Conservation (phyloP, 2,888 invertebrate species). For the Chelonus formosanus region DNA sequence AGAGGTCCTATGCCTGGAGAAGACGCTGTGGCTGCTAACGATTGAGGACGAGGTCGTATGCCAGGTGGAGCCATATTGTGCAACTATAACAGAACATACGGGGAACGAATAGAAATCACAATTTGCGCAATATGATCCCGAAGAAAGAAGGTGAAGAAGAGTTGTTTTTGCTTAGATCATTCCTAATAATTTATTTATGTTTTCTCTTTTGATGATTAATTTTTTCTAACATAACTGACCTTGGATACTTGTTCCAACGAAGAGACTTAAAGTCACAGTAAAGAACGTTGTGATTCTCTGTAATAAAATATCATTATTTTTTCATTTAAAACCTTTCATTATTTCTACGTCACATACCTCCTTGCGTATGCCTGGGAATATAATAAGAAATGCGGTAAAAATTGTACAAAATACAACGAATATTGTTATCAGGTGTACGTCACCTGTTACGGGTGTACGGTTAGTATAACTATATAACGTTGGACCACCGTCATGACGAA, state of each 20-base stretch:
- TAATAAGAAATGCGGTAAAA: conserved; percentile 92
- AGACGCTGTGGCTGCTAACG: conserved; percentile 88
- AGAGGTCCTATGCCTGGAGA: conserved; percentile 85
- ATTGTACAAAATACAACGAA: conserved; percentile 89
- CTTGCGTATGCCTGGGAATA: conserved; percentile 95
- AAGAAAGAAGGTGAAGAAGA: conserved; percentile 20
- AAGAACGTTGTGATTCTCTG: conserved; percentile 93
- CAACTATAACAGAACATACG: conserved; percentile 69
- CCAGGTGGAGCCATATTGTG: conserved; percentile 92
- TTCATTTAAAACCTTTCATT: conserved; percentile 7
- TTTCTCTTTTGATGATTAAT: neutral
- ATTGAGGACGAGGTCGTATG: conserved; percentile 86
- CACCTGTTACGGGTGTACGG: conserved; percentile 94
- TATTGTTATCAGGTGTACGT: conserved; percentile 86
- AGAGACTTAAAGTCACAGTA: conserved; percentile 89
- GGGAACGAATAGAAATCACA: conserved; percentile 20
- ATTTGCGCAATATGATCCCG: conserved; percentile 1
- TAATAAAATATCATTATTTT: conserved; percentile 54
- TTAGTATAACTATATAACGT: conserved; percentile 95
- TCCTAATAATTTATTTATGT: conserved; percentile 2
- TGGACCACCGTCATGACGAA: conserved; percentile 95
- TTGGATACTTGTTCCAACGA: conserved; percentile 92
- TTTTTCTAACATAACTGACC: conserved; percentile 71
- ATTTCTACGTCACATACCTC: conserved; percentile 71
- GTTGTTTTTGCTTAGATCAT: neutral